Conservation (phyloP, 1,140 invertebrate genomes). For the Pseudomyrmex concolor region DNA sequence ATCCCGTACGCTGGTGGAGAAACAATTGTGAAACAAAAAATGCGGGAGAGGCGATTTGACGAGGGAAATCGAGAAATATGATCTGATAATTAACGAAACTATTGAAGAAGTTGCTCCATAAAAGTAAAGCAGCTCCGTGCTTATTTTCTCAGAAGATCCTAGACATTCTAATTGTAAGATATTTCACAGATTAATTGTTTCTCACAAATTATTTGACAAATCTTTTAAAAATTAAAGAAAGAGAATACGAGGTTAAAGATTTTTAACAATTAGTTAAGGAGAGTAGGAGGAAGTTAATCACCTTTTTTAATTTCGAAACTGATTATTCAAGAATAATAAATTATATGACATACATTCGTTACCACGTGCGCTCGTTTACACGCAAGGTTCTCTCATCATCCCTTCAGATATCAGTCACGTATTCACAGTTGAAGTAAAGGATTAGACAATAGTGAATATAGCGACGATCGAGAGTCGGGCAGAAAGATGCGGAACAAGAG, state of each 20-base stretch:
- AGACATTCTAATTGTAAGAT: too few species aligned
- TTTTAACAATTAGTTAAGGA: too few species aligned
- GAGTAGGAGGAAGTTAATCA: neutral
- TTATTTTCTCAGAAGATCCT: too few species aligned
- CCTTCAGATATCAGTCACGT: slow-evolving; percentile 66
- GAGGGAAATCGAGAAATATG: slow-evolving; percentile 4
- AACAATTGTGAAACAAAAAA: slow-evolving; percentile 36
- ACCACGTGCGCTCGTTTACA: slow-evolving; percentile 68
- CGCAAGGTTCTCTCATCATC: slow-evolving; percentile 51
- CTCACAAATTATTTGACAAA: too few species aligned
- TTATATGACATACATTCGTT: slow-evolving; percentile 46
- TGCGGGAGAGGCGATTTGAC: neutral
- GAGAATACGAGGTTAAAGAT: too few species aligned
- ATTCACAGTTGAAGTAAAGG: slow-evolving; percentile 71
- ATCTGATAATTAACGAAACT: neutral
- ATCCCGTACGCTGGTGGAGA: slow-evolving; percentile 1
- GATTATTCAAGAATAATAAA: slow-evolving; percentile 5
- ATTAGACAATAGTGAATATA: slow-evolving; percentile 24
- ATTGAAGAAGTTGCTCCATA: neutral
- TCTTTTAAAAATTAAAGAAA: too few species aligned
- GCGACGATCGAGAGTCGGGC: slow-evolving; percentile 14
- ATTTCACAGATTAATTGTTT: too few species aligned
- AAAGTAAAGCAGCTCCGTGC: too few species aligned
- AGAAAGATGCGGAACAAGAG: neutral
- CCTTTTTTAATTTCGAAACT: neutral